Evolutionary conservation across 2,888 invertebrate genomes (phyloP).

Genomic region (Tinea pellionella): DNA sequence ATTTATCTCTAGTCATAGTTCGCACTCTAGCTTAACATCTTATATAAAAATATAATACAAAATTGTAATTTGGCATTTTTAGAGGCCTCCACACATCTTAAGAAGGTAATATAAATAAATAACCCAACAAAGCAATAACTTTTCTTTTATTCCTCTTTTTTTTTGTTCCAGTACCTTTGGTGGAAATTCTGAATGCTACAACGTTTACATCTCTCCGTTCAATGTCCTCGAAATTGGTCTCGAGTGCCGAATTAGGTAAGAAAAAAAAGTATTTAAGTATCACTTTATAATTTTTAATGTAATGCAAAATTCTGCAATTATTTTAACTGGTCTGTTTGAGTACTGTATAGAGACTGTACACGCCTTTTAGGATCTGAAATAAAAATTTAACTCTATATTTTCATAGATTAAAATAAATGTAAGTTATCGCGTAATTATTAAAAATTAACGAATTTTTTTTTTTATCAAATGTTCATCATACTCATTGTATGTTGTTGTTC

Average conservation of each 20-base stretch:
- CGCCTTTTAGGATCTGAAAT: background rate
- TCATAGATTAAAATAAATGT: no score
- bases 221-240: constrained; percentile 57
- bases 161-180: constrained; percentile 40
- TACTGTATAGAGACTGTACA: constrained; percentile 9
- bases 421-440: no score
- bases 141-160: background rate
- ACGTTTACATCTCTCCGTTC: constrained; percentile 57
- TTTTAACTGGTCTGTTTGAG: background rate
- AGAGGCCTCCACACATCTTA: no score
- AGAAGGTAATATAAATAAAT: no score
- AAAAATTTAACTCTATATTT: background rate
- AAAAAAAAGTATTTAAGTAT: background rate
- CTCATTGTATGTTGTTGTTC: no score
- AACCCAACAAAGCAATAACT: background rate
- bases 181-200: constrained; percentile 57
- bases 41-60: no score
- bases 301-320: background rate
- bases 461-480: no score
- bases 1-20: no score
- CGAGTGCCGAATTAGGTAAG: constrained; percentile 53
- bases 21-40: no score
- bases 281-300: background rate
- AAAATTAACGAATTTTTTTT: no score
- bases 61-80: no score